Percentiles rank a stretch among this genome's conserved stretches.
Conservation (phyloP, 2,888 invertebrate genomes). For the Rugalucina vietnamica region DNA sequence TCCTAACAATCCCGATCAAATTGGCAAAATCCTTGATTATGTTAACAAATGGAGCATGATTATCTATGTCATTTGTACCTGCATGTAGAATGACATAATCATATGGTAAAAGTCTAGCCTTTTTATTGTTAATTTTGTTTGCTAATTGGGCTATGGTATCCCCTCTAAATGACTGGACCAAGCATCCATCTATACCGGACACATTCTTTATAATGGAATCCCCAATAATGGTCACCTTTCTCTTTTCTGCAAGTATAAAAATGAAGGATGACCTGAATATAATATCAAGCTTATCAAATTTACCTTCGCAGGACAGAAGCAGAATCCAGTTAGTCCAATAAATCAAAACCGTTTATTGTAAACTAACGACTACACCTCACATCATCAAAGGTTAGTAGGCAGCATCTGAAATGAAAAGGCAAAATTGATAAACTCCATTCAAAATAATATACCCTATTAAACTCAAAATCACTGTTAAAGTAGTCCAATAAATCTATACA, state of each 20-base stretch:
- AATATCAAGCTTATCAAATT: not conserved
- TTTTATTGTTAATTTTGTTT: not conserved
- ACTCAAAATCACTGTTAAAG: too few species aligned
- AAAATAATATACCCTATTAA: too few species aligned
- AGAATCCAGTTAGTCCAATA: too few species aligned
- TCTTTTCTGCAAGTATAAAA: not conserved
- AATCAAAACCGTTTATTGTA: too few species aligned
- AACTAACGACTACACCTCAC: too few species aligned
- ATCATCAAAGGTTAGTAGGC: too few species aligned
- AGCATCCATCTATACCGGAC: constrained; percentile 5
- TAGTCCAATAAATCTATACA: too few species aligned
- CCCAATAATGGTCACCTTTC: not conserved
- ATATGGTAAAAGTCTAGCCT: not conserved
- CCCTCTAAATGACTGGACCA: constrained; percentile 7
- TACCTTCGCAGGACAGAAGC: not conserved
- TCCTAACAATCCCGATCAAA: not conserved
- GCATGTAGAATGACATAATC: not conserved
- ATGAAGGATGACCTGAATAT: not conserved
- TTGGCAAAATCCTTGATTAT: not conserved
- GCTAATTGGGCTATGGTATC: not conserved
- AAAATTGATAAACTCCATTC: too few species aligned
- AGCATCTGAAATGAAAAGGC: too few species aligned
- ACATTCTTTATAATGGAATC: constrained; percentile 7
- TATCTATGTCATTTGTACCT: not conserved
- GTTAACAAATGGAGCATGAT: not conserved